These are phyloP conservation scores for Dallia pectoralis DNA, from an alignment of 2,797 vertebrate genomes.

Conservation along the genomic window DNA sequence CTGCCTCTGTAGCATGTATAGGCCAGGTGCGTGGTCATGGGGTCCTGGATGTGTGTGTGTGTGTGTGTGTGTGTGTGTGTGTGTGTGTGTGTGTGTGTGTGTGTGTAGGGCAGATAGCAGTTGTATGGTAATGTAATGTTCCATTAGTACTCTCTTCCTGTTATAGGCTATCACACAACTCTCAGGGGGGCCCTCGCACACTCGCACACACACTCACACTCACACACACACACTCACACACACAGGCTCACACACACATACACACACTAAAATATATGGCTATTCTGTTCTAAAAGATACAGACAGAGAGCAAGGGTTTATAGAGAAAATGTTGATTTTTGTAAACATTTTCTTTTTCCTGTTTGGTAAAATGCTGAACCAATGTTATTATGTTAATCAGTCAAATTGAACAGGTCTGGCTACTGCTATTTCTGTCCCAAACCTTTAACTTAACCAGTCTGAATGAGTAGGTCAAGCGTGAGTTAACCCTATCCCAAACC, in stretches of 20 bases:
- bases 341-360: no score
- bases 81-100: background rate
- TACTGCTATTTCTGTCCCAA: no score
- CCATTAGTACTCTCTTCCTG: constrained; percentile 72
- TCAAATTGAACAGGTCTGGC: no score
- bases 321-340: no score
- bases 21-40: no score
- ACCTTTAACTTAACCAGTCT: no score
- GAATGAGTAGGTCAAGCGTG: no score
- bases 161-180: constrained; percentile 60
- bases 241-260: background rate
- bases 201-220: background rate
- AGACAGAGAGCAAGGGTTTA: constrained; percentile 29
- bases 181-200: constrained; percentile 44
- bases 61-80: constrained; percentile 3
- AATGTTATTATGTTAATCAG: no score
- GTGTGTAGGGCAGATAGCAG: constrained; percentile 12
- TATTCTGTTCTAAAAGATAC: constrained; percentile 14
- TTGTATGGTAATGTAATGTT: constrained; percentile 69
- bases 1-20: no score
- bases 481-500: no score
- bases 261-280: no score
- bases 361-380: no score
- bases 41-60: background rate
- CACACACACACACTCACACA: constrained; percentile 15